Evolutionary conservation across 2,888 invertebrate genomes (phyloP), one percentile per base, ranked within the genome.

Genomic region (Polyommatus icarus): DNA sequence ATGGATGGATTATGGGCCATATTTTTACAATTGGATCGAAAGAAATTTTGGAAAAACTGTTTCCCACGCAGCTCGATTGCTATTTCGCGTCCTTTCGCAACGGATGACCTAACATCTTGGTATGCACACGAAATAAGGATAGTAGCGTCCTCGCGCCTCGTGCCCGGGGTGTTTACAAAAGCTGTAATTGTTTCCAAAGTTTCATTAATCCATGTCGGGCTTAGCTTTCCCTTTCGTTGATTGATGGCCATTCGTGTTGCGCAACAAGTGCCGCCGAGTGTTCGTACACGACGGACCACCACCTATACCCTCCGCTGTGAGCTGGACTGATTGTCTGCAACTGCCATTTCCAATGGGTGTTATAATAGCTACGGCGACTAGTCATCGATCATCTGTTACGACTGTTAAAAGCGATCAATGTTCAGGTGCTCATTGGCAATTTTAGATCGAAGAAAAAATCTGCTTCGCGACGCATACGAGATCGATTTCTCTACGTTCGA

Each of bases 161-260:
- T n/a, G 20, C 50, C 50, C 54, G 15, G 75, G 24, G 54, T 75
- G 36, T 29, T 29, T 29, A 75, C 67, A 75, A 75, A 75, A 54
- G 46, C 75, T 24, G 54, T 75, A 75, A 75, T 75, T 75, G 75
- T 75, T 75, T 75, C 46, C 50, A 46, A 75, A 15, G 75, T 75
- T 54, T 29, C 75, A 75, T 75, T 75, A 75, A 46, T 75, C 75
- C 75, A 75, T 54, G 75, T 75, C 75, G 8, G 46, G 54, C 75
- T 50, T 18, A 29, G 75, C 75, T 75, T 54, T 75, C 75, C 24
- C 75, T 75, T 75, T 75, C 29, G 29, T 72, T 75, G 75, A 75
- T 75, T 54, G 75, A 75, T 75, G 72, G n/a, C 72, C 20, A 54
- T 75, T 54, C 75, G 12, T 54, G 24, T 75, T 75, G 18, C 24